A percentile compares a stretch with the other conserved stretches of the same genome.
Conservation (phyloP, 2,888 invertebrate species). For the Cheilosia pagana region DNA sequence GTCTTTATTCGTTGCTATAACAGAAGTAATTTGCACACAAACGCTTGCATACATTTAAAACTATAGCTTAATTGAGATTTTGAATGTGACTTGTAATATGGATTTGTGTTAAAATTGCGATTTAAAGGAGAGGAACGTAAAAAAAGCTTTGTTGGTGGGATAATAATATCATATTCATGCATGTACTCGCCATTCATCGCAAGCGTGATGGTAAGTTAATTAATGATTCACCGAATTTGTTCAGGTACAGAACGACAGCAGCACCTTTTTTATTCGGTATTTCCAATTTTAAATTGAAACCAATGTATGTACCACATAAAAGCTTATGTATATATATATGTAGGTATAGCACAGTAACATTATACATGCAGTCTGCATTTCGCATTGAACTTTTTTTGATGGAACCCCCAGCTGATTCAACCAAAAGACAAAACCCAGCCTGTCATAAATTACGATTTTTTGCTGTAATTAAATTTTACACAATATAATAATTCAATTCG, state of each 20-base stretch:
- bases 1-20: conserved; percentile 28
- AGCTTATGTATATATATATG: conserved; percentile 52
- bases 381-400: conserved; percentile 21
- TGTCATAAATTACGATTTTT: conserved; percentile 79
- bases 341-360: conserved; percentile 33
- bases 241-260: conserved; percentile 56
- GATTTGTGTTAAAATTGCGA: conserved; percentile 49
- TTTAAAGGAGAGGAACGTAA: conserved; percentile 37
- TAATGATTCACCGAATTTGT: conserved; percentile 68
- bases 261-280: conserved; percentile 61
- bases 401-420: conserved; percentile 12
- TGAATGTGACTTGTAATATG: conserved; percentile 58
- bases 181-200: conserved; percentile 26
- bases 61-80: conserved; percentile 63
- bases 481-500: conserved; percentile 69
- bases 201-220: conserved; percentile 64
- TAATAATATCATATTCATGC: conserved; percentile 64
- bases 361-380: conserved; percentile 22
- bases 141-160: conserved; percentile 45
- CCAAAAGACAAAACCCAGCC: conserved; percentile 52
- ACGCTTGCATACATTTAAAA: conserved; percentile 39
- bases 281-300: conserved; percentile 70
- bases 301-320: conserved; percentile 61
- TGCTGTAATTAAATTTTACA: conserved; percentile 77
- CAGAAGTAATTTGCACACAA: conserved; percentile 45